phyloP scores from a whole-genome alignment of 2,797 vertebrate genomes.

The Ptychobarbus kaznakovi region DNA sequence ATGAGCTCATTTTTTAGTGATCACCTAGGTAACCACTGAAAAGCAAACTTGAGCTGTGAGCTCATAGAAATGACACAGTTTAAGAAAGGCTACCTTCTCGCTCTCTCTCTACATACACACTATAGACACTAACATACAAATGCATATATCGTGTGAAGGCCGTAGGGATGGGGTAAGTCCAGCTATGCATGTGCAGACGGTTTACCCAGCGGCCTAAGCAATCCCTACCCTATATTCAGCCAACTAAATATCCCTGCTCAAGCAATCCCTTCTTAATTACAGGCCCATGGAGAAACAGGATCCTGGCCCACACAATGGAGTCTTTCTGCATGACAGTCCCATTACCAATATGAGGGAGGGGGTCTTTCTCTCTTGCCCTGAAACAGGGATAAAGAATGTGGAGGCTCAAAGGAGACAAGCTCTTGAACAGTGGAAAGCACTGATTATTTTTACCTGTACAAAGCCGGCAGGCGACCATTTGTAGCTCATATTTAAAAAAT shows the following conservation, averaged over 20 bases:
- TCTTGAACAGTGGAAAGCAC: slow-evolving; percentile 68
- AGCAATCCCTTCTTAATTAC: slow-evolving; percentile 82
- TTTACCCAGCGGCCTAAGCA: slow-evolving; percentile 46
- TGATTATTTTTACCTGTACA: slow-evolving; percentile 73
- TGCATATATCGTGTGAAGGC: slow-evolving; percentile 17
- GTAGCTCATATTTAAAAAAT: not conserved
- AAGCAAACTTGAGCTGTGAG: slow-evolving; percentile 61
- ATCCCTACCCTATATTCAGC: slow-evolving; percentile 59
- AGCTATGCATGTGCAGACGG: slow-evolving; percentile 51
- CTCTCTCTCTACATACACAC: not conserved
- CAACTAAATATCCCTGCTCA: slow-evolving; percentile 63
- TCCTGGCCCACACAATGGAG: slow-evolving; percentile 76
- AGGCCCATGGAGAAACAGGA: slow-evolving; percentile 78
- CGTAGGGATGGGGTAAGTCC: slow-evolving; percentile 12
- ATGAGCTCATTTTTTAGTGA: slow-evolving; percentile 71
- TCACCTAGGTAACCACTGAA: slow-evolving; percentile 68
- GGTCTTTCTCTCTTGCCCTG: slow-evolving; percentile 55
- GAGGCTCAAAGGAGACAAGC: slow-evolving; percentile 68
- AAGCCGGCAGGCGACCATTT: slow-evolving; percentile 52
- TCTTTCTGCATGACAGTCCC: slow-evolving; percentile 82
- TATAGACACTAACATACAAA: slow-evolving; percentile 5
- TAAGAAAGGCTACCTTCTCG: slow-evolving; percentile 63
- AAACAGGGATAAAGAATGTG: slow-evolving; percentile 77
- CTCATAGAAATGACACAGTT: slow-evolving; percentile 57
- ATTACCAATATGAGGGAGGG: slow-evolving; percentile 67